Evolutionary conservation across 2,113 vertebrate genomes (phyloP).

Genomic region (Raja brachyura): DNA sequence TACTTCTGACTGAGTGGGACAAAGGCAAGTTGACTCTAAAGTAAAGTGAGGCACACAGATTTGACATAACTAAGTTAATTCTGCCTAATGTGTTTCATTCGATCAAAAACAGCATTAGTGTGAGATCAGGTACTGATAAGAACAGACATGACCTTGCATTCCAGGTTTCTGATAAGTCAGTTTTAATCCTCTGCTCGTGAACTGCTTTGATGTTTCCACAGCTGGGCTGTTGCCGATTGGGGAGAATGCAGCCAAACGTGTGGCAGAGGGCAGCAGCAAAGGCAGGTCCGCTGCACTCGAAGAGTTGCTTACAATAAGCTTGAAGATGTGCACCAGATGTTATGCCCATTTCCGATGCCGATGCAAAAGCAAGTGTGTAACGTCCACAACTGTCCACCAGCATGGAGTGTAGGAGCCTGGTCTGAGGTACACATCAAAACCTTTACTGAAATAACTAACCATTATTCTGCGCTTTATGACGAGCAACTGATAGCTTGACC

Average conservation of each 20-base stretch:
- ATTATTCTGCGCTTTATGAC: neutral
- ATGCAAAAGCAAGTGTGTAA: constrained; percentile 59
- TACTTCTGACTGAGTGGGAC: neutral
- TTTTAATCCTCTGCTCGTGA: constrained; percentile 33
- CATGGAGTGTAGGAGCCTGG: constrained; percentile 70
- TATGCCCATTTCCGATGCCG: constrained; percentile 56
- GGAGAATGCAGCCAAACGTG: constrained; percentile 68
- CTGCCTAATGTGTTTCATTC: neutral
- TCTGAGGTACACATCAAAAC: constrained; percentile 60
- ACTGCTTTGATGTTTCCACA: constrained; percentile 44
- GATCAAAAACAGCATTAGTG: neutral
- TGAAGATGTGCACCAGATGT: constrained; percentile 50
- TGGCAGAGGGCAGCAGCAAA: constrained; percentile 64
- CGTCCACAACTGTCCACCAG: constrained; percentile 64
- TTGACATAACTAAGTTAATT: neutral
- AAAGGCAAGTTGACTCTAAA: neutral
- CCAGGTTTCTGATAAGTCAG: constrained; percentile 32
- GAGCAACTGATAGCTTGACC: neutral
- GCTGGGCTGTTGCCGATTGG: constrained; percentile 77
- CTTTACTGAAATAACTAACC: neutral
- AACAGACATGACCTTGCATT: constrained; percentile 10
- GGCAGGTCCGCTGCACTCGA: constrained; percentile 62
- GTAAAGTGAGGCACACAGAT: neutral
- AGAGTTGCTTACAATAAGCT: constrained; percentile 47
- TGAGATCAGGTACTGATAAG: constrained; percentile 9